A percentile compares a stretch with the other conserved stretches of the same genome.
Conservation (phyloP, 2,888 invertebrate genomes). For the Agrypnus murinus region DNA sequence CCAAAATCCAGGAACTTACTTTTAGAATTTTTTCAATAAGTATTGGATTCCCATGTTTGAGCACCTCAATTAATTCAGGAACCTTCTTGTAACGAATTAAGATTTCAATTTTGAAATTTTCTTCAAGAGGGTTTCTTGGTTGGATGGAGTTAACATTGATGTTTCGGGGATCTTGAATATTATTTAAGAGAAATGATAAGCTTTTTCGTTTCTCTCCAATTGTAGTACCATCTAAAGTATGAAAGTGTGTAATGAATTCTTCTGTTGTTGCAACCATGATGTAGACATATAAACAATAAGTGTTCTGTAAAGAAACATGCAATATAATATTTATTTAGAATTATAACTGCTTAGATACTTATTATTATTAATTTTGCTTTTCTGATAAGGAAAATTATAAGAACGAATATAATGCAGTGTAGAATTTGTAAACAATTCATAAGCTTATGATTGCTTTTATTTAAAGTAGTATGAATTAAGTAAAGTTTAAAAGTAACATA, state of each 20-base stretch:
- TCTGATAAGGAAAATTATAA: not conserved
- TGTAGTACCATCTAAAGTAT: constrained; percentile 8
- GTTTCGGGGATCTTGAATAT: constrained; percentile 3
- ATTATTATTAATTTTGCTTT: too few species aligned
- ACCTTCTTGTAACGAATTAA: constrained; percentile 43
- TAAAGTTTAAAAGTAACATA: constrained; percentile 34
- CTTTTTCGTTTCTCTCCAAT: constrained; percentile 28
- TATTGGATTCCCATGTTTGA: constrained; percentile 47
- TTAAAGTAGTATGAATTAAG: too few species aligned
- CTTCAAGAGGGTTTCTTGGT: constrained; percentile 39
- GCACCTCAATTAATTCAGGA: constrained; percentile 43
- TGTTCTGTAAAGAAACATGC: constrained; percentile 8
- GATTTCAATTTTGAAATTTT: constrained; percentile 40
- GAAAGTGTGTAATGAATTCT: constrained; percentile 24
- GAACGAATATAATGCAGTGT: not conserved
- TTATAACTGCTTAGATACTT: too few species aligned
- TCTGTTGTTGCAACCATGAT: constrained; percentile 23
- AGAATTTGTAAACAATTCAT: constrained; percentile 7
- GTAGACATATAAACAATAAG: too few species aligned
- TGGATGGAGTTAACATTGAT: constrained; percentile 4
- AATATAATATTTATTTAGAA: not conserved
- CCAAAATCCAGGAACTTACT: constrained; percentile 25
- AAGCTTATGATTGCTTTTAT: constrained; percentile 13
- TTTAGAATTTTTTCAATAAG: constrained; percentile 47
- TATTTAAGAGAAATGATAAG: constrained; percentile 1